Evolutionary conservation across 1,140 invertebrate genomes (phyloP), one percentile per base, ranked within the genome.

Genomic region (Cyphomyrmex costatus): DNA sequence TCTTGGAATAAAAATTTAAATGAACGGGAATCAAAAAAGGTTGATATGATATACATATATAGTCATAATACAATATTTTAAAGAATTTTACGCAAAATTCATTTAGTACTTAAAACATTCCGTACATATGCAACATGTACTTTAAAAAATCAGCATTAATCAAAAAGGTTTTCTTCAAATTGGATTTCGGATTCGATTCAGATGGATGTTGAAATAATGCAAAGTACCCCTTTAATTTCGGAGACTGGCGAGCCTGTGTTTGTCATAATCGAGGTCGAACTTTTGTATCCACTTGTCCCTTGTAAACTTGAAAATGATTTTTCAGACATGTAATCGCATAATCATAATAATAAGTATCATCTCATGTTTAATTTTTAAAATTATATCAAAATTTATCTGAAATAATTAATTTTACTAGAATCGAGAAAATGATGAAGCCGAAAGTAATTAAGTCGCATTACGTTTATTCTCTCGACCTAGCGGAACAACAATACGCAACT

Each of bases 261-360:
- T 12, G 42, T 93, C 8, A 60, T 93, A 36, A 86, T 93, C 21
- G 91, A 93, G 65, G 76, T 93, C 24, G 89, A 91, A 33, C 76
- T 93, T 36, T 61, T 87, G 42, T 14, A 27, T 12, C 86, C 93
- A 3, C 21, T 93, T 7, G 14, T 90, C 16, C 12, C 66, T 51
- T 86, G 90, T 3, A 76, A 63, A 24, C 53, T 86, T 8, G 68
- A 61, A 19, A 58, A 65, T 21, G 91, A 93, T 3, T 90, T 86
- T n/a, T 71, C 85, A 42, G 16, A 82, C 16, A 74, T 85, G 91
- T 92, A 77, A 89, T 61, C 83, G 42, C n/a, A 14, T 21, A 71
- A 71, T 51, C 53, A 56, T 56, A 56, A 30, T 30, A 0, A 74
- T 36, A 36, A 74, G 16, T 36, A 74, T 7, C 6, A 53, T 21